Percentiles rank a stretch among this genome's conserved stretches.
Evolutionary conservation across 2,113 vertebrate species (phyloP).

Genomic region (Agapornis roseicollis): DNA sequence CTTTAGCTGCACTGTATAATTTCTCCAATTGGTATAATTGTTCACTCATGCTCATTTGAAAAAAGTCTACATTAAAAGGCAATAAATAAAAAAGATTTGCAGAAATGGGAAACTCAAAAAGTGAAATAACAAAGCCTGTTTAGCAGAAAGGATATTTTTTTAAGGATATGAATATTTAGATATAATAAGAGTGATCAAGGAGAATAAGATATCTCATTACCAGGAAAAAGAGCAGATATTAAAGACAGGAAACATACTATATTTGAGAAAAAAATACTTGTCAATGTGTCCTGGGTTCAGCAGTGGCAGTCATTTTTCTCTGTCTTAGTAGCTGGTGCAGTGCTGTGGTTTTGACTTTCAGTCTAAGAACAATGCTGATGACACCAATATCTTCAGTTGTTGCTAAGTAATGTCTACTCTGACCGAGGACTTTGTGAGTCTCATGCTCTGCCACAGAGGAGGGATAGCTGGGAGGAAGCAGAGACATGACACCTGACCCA

Average conservation of each 20-base stretch:
- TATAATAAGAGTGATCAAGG: not conserved
- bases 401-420: too few species aligned
- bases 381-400: too few species aligned
- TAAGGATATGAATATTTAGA: not conserved
- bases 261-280: not conserved
- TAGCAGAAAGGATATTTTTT: not conserved
- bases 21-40: not conserved
- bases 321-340: too few species aligned
- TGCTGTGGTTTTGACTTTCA: too few species aligned
- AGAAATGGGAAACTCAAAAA: not conserved
- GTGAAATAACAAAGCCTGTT: not conserved
- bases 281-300: not conserved
- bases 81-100: not conserved
- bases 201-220: not conserved
- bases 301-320: too few species aligned
- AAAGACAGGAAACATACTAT: not conserved
- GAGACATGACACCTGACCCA: too few species aligned
- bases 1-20: not conserved
- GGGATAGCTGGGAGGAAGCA: too few species aligned
- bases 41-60: not conserved
- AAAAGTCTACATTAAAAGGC: not conserved
- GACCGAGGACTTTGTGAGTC: too few species aligned
- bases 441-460: too few species aligned
- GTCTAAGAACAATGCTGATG: too few species aligned
- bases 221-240: not conserved